phyloP scores from a whole-genome alignment of 2,888 invertebrate species.

The Sturmia bella region DNA sequence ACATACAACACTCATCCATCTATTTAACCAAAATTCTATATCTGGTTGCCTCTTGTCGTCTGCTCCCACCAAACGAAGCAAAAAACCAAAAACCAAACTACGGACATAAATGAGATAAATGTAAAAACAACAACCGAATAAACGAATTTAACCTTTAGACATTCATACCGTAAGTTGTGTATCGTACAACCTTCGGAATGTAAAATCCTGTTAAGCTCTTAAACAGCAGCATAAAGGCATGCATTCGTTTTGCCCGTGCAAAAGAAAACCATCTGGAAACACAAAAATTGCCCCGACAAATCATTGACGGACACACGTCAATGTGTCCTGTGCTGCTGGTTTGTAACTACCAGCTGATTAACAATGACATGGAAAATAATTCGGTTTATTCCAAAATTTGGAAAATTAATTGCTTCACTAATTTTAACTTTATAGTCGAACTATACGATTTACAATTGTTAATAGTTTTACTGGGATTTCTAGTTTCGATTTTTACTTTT shows the following conservation, averaged over 20 bases:
- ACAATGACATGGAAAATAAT: too few relatives aligned
- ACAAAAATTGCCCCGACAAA: background rate
- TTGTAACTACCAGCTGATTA: too few relatives aligned
- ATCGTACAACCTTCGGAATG: slow-evolving; percentile 32
- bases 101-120: slow-evolving; percentile 43
- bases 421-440: too few relatives aligned
- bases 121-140: slow-evolving; percentile 26
- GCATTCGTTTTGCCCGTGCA: background rate
- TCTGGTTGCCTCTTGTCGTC: slow-evolving; percentile 9
- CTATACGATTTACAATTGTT: too few relatives aligned
- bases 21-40: slow-evolving; percentile 4
- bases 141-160: slow-evolving; percentile 63
- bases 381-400: too few relatives aligned
- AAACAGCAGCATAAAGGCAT: slow-evolving; percentile 15
- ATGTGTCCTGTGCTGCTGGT: too few relatives aligned
- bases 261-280: background rate
- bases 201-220: slow-evolving; percentile 36
- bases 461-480: too few relatives aligned
- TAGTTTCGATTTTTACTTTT: too few relatives aligned
- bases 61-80: slow-evolving; percentile 32
- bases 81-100: slow-evolving; percentile 1
- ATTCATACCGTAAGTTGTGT: too few relatives aligned
- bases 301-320: background rate
- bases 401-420: too few relatives aligned
- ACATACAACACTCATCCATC: slow-evolving; percentile 10